A percentile compares a stretch with the other conserved stretches of the same genome.
phyloP scores from a whole-genome alignment of 2,888 invertebrate species.

The Chrysolina americana region DNA sequence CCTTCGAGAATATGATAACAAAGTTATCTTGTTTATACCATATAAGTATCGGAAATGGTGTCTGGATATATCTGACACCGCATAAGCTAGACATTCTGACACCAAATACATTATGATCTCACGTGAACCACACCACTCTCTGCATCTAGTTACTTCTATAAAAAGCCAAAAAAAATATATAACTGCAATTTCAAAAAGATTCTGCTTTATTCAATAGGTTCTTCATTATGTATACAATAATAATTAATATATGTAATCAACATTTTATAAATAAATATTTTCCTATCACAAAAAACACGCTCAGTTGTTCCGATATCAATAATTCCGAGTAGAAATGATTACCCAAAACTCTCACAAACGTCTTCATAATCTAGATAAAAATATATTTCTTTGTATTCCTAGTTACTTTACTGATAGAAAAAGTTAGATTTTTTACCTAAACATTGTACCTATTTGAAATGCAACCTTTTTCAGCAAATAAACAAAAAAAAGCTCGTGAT shows the following conservation, averaged over 20 bases:
- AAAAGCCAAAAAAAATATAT: background rate
- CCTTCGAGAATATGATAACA: no score
- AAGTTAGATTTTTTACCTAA: background rate
- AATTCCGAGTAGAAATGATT: background rate
- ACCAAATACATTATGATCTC: no score
- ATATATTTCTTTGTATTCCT: background rate
- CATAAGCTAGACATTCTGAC: no score
- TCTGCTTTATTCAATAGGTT: background rate
- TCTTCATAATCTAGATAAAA: background rate
- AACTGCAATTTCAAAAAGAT: background rate
- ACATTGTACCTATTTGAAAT: no score
- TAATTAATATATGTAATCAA: background rate
- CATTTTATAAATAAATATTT: constrained; percentile 17
- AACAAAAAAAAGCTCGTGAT: no score
- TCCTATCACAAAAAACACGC: constrained; percentile 19
- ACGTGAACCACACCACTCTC: no score
- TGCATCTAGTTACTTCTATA: background rate
- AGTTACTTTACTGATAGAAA: background rate
- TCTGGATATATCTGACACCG: no score
- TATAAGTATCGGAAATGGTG: no score
- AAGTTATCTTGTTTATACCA: no score
- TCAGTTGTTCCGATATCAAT: background rate
- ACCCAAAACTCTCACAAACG: background rate
- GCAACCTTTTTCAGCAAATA: no score
- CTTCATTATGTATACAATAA: constrained; percentile 7